phyloP scores from a whole-genome alignment of 2,113 vertebrate genomes.

The Gopherus evgoodei region DNA sequence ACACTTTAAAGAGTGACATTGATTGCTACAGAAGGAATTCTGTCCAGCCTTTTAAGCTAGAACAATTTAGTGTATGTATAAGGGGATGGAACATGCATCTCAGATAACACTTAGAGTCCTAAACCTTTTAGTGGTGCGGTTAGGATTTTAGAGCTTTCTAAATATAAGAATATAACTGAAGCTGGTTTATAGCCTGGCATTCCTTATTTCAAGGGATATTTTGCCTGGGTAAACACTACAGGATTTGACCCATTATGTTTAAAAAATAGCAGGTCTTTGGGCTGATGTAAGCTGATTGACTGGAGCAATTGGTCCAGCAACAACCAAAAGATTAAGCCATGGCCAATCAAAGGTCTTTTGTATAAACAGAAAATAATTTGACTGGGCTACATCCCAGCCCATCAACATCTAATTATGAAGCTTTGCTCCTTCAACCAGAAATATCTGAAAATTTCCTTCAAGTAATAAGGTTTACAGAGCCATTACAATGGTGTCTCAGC shows the following conservation, averaged over 20 bases:
- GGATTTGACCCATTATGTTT: background rate
- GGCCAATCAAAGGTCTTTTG: background rate
- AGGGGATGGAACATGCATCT: too few relatives aligned
- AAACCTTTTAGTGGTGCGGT: too few relatives aligned
- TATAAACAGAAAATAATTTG: background rate
- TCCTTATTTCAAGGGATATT: too few relatives aligned
- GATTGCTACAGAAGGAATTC: too few relatives aligned
- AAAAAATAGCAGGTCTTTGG: background rate
- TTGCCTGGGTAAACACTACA: too few relatives aligned
- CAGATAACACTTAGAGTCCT: too few relatives aligned
- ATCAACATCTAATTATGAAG: conserved; percentile 24
- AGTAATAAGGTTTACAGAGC: background rate
- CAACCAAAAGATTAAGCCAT: background rate
- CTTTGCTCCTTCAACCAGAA: background rate
- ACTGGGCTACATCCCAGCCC: background rate
- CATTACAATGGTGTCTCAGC: background rate
- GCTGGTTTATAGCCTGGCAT: too few relatives aligned
- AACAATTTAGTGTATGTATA: too few relatives aligned
- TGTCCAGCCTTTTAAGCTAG: too few relatives aligned
- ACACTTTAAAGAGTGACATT: too few relatives aligned
- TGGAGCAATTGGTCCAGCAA: background rate
- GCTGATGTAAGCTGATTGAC: background rate
- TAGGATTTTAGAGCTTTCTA: too few relatives aligned
- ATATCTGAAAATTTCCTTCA: background rate
- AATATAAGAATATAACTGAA: too few relatives aligned